phyloP scores from a whole-genome alignment of 1,140 invertebrate species.

The Bombus confusus region DNA sequence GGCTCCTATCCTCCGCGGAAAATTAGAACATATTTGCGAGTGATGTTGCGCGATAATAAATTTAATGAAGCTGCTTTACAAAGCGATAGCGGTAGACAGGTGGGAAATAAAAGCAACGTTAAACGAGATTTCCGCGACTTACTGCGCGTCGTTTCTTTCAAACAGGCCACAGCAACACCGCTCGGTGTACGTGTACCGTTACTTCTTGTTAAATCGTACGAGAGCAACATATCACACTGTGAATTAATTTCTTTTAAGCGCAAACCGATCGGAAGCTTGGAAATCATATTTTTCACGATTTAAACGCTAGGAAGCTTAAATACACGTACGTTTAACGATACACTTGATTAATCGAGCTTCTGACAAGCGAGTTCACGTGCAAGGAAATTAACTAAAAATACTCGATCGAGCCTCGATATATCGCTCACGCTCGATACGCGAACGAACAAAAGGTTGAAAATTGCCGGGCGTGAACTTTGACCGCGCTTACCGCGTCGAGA shows the following conservation, averaged over 20 bases:
- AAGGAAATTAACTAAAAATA: neutral
- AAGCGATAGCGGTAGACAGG: neutral
- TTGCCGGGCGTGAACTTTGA: too few relatives aligned
- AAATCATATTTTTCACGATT: neutral
- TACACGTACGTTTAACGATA: neutral
- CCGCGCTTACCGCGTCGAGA: too few relatives aligned
- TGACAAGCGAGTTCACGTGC: neutral
- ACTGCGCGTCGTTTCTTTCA: neutral
- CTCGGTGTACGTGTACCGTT: neutral
- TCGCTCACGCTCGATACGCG: too few relatives aligned
- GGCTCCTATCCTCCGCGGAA: neutral
- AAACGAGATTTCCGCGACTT: neutral
- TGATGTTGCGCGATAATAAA: constrained; percentile 40
- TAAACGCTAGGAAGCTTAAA: neutral
- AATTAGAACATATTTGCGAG: constrained; percentile 36
- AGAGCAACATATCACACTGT: neutral
- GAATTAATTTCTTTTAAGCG: neutral
- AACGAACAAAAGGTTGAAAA: too few relatives aligned
- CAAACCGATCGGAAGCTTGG: neutral
- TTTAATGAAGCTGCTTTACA: constrained; percentile 27
- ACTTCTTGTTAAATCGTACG: constrained; percentile 1
- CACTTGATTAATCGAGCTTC: neutral
- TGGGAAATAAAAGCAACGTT: neutral
- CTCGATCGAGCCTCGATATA: too few relatives aligned
- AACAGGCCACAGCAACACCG: neutral